Conservation (phyloP, 2,797 vertebrate genomes). For the Eulemur rubriventer region DNA sequence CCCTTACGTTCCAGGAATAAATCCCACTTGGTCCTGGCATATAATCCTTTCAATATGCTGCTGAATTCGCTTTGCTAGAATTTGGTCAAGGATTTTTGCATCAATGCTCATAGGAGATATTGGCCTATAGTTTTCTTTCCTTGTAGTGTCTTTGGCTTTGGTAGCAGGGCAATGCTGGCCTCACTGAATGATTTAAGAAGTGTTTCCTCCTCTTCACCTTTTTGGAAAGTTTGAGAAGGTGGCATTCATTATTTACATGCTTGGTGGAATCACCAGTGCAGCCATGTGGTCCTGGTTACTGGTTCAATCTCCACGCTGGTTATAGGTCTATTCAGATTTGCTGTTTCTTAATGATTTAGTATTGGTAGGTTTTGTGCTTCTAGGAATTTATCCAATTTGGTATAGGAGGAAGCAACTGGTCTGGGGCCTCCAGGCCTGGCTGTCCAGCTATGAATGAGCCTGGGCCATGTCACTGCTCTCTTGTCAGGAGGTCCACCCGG, state of each 20-base stretch:
- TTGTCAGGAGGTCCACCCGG: fast-evolving
- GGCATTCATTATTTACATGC: neutral
- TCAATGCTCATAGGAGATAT: neutral
- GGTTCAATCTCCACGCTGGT: neutral
- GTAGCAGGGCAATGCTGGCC: neutral
- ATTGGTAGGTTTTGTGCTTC: neutral
- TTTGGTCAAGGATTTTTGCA: neutral
- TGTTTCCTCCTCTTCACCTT: neutral
- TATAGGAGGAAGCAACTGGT: neutral
- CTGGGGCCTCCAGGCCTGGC: neutral
- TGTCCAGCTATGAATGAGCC: neutral
- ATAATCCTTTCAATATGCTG: neutral
- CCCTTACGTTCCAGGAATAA: neutral
- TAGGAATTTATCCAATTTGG: neutral
- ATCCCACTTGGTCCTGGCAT: neutral
- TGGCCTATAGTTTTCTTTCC: neutral
- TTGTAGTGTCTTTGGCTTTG: neutral
- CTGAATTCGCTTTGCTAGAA: neutral
- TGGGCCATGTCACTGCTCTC: fast-evolving
- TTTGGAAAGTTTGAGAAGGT: neutral
- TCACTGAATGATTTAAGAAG: neutral
- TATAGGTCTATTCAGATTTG: neutral
- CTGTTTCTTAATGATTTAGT: neutral
- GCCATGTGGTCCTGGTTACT: neutral
- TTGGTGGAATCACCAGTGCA: neutral